These are phyloP conservation scores for Sericinus montela DNA, from an alignment of 2,888 invertebrate species.

Conservation along the genomic window DNA sequence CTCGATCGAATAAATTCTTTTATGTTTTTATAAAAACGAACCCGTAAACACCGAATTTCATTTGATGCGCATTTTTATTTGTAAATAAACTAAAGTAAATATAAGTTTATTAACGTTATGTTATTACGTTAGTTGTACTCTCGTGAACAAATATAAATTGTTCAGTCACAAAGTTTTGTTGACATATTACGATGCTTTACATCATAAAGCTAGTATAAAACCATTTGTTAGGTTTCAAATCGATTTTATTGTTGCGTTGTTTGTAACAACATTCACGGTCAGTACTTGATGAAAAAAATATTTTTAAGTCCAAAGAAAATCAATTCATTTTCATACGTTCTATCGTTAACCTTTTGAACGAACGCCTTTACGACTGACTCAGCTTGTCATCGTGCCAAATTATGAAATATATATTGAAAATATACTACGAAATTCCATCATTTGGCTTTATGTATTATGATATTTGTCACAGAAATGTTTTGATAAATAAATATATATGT, in stretches of 20 bases:
- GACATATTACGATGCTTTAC: not conserved
- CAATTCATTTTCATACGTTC: not conserved
- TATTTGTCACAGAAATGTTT: not conserved
- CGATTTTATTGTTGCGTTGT: constrained; percentile 45
- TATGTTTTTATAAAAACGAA: constrained; percentile 19
- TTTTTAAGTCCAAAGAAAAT: constrained; percentile 15
- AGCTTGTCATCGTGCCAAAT: constrained; percentile 11
- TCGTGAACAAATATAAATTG: not conserved
- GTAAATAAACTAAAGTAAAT: constrained; percentile 15
- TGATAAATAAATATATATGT: not conserved
- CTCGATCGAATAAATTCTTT: constrained; percentile 48
- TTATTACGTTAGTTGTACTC: not conserved
- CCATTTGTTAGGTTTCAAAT: not conserved
- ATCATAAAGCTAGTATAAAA: not conserved
- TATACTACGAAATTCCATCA: not conserved
- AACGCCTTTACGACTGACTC: not conserved
- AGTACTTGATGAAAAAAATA: constrained; percentile 40
- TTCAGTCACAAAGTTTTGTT: constrained; percentile 11
- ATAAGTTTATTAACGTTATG: constrained; percentile 12
- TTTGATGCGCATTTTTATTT: constrained; percentile 16
- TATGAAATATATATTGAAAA: constrained; percentile 2
- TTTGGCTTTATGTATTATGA: constrained; percentile 1
- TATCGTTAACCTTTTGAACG: not conserved
- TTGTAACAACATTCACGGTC: constrained; percentile 41
- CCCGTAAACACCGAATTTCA: constrained; percentile 15